Conservation (phyloP, 2,888 invertebrate species). For the Nematopogon swammerdamellus region DNA sequence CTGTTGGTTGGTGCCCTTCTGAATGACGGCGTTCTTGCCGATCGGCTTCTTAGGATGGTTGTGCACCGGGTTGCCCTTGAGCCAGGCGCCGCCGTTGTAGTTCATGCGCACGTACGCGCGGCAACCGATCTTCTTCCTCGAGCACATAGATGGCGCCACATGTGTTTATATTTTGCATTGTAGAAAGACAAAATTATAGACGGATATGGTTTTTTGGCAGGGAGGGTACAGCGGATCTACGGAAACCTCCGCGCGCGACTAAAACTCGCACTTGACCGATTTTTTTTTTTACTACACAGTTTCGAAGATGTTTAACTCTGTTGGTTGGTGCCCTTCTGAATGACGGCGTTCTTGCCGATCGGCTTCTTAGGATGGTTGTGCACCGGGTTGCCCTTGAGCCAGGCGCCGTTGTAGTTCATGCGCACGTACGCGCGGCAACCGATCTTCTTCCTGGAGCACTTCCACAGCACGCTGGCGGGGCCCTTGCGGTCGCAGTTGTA, state of each 20-base stretch:
- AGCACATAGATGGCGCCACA: no score
- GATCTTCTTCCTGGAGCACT: conserved; percentile 15
- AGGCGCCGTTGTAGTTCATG: conserved; percentile 9
- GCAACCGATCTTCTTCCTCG: conserved; percentile 12
- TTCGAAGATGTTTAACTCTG: no score
- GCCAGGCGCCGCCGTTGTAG: conserved; percentile 7
- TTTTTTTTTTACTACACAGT: no score
- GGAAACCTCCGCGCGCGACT: no score
- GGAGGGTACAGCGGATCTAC: no score
- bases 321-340: no score
- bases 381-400: conserved; percentile 6
- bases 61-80: conserved; percentile 9
- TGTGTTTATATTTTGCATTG: no score
- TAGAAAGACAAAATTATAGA: no score
- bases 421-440: conserved; percentile 12
- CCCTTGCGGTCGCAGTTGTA: conserved; percentile 13
- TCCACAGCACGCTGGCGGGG: conserved; percentile 13
- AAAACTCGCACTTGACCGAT: no score
- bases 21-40: not conserved
- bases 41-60: conserved; percentile 6
- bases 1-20: no score
- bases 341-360: not conserved
- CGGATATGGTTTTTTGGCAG: no score
- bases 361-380: conserved; percentile 10
- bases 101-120: conserved; percentile 12